phyloP scores from a whole-genome alignment of 2,113 vertebrate species.

The Gavia stellata region DNA sequence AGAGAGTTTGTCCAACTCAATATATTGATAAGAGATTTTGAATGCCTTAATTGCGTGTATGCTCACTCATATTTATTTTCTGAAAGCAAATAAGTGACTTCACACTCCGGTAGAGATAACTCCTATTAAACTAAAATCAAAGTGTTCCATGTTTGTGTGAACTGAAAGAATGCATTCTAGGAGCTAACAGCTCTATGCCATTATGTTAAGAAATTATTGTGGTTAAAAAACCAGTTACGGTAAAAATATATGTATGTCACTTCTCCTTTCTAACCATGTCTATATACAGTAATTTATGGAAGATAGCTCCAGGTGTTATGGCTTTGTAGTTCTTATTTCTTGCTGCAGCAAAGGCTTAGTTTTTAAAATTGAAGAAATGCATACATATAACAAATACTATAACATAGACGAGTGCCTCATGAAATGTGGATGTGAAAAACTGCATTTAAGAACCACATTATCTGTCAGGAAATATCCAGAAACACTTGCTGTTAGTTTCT shows the following conservation, averaged over 20 bases:
- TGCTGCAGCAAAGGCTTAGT: neutral
- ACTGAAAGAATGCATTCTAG: neutral
- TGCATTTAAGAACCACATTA: neutral
- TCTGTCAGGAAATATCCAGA: neutral
- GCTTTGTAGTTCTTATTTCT: neutral
- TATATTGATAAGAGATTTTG: conserved; percentile 14
- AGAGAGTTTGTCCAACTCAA: neutral
- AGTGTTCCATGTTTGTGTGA: neutral
- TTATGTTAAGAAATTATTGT: neutral
- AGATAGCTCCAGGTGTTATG: neutral
- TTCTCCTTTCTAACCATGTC: neutral
- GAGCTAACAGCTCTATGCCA: neutral
- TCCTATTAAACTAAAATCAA: neutral
- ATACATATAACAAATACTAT: neutral
- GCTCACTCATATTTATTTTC: neutral
- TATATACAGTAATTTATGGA: neutral
- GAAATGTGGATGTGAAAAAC: neutral
- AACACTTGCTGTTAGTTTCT: neutral
- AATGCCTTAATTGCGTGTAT: neutral
- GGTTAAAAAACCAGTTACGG: neutral
- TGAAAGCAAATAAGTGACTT: conserved; percentile 2
- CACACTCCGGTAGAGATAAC: neutral
- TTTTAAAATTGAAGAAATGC: neutral
- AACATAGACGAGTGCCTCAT: neutral
- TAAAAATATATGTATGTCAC: neutral